phyloP scores from a whole-genome alignment of 2,113 vertebrate genomes.

The Periophthalmus modestus region DNA sequence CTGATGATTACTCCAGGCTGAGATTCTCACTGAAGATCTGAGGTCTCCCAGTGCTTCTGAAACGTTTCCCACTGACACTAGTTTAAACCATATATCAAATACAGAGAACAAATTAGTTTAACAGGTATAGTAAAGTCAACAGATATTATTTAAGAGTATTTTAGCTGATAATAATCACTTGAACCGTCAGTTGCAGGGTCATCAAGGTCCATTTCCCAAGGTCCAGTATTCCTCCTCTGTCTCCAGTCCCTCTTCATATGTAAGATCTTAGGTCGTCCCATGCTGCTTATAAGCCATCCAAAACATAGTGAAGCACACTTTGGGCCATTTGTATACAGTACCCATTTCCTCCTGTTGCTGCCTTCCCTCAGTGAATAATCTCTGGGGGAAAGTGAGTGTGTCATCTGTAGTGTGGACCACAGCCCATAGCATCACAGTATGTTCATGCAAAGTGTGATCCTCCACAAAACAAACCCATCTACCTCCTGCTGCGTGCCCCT shows the following conservation, averaged over 20 bases:
- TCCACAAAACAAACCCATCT: slow-evolving; percentile 30
- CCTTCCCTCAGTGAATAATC: slow-evolving; percentile 37
- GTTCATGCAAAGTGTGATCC: slow-evolving; percentile 62
- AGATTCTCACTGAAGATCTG: no score
- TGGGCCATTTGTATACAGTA: neutral
- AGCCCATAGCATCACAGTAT: slow-evolving; percentile 59
- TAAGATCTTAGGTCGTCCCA: neutral
- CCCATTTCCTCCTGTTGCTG: slow-evolving; percentile 13
- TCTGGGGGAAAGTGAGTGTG: slow-evolving; percentile 72
- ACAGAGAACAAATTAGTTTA: no score
- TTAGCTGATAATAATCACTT: neutral
- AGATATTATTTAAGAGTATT: no score
- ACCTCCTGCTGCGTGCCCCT: slow-evolving; percentile 18
- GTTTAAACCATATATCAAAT: no score
- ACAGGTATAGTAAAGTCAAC: no score
- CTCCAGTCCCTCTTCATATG: neutral
- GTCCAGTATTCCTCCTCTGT: slow-evolving; percentile 1
- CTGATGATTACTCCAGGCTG: no score
- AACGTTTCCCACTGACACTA: no score
- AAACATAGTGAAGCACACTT: slow-evolving; percentile 26
- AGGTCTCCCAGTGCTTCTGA: no score
- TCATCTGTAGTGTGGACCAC: slow-evolving; percentile 71
- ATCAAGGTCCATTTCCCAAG: neutral
- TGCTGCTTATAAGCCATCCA: slow-evolving; percentile 50
- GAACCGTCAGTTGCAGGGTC: neutral